Evolutionary conservation across 2,888 invertebrate species (phyloP).

Genomic region (Tenthredo mesomela): DNA sequence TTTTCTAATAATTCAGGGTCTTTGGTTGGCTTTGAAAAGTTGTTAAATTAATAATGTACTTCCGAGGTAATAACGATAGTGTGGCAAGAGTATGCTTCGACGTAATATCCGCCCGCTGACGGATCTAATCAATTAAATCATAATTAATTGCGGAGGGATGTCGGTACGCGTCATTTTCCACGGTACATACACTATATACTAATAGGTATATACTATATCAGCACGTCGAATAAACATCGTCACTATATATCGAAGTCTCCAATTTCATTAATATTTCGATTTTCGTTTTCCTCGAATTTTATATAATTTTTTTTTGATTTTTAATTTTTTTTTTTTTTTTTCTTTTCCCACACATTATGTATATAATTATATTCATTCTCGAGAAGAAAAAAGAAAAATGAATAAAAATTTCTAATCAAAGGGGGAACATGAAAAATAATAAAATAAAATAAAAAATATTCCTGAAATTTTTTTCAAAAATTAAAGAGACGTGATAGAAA

Average conservation of each 20-base stretch:
- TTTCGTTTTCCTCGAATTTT: background rate
- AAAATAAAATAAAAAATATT: no score
- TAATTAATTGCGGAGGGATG: constrained; percentile 44
- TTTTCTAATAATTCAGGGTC: background rate
- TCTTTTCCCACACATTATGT: no score
- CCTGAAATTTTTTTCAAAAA: no score
- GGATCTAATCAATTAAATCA: constrained; percentile 49
- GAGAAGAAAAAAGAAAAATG: no score
- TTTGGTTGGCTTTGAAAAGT: constrained; percentile 2
- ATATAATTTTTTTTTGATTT: background rate
- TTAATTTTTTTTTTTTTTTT: no score
- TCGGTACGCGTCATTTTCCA: constrained; percentile 18
- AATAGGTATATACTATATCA: background rate
- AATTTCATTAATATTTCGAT: background rate
- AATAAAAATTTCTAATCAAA: no score
- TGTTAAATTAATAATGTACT: constrained; percentile 21
- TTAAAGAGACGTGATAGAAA: no score
- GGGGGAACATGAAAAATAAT: no score
- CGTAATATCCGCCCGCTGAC: constrained; percentile 46
- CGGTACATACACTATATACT: background rate
- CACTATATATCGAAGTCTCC: background rate
- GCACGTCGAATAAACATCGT: background rate
- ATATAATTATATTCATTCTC: no score
- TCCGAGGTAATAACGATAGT: constrained; percentile 27
- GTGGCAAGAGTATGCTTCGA: constrained; percentile 14